phyloP scores from a whole-genome alignment of 2,888 invertebrate genomes.

The Rotaria sp. region DNA sequence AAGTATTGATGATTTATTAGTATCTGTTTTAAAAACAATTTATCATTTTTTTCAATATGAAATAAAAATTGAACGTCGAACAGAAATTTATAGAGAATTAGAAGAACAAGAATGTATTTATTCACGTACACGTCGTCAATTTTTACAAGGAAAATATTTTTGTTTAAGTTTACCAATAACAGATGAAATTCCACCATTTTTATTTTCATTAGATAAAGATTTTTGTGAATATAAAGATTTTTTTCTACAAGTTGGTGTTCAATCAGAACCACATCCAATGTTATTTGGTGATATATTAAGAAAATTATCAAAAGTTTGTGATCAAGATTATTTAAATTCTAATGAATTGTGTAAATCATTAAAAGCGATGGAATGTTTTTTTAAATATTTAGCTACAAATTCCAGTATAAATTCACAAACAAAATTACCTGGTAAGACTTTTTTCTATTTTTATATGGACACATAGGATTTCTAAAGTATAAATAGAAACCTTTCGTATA shows the following conservation, averaged over 20 bases:
- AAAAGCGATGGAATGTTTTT: slow-evolving; percentile 40
- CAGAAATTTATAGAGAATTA: slow-evolving; percentile 35
- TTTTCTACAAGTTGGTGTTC: slow-evolving; percentile 33
- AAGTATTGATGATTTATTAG: neutral
- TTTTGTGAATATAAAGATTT: slow-evolving; percentile 33
- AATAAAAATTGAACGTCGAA: slow-evolving; percentile 31
- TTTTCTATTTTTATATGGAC: neutral
- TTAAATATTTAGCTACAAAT: slow-evolving; percentile 31
- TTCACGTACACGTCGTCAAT: slow-evolving; percentile 31
- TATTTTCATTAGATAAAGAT: slow-evolving; percentile 32
- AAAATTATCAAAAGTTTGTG: slow-evolving; percentile 40
- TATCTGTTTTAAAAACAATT: neutral
- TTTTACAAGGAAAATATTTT: slow-evolving; percentile 34
- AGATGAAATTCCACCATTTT: slow-evolving; percentile 39
- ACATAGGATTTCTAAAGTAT: neutral
- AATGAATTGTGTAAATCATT: slow-evolving; percentile 40
- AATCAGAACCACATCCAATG: slow-evolving; percentile 35
- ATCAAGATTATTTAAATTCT: slow-evolving; percentile 38
- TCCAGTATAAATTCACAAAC: slow-evolving; percentile 28
- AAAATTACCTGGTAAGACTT: slow-evolving; percentile 30
- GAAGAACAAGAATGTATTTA: slow-evolving; percentile 35
- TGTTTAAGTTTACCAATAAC: slow-evolving; percentile 22
- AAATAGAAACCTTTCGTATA: no score
- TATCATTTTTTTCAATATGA: slow-evolving; percentile 35
- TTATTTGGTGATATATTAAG: slow-evolving; percentile 38